Evolutionary conservation across 2,113 vertebrate species (phyloP).

Genomic region (Daubentonia madagascariensis): DNA sequence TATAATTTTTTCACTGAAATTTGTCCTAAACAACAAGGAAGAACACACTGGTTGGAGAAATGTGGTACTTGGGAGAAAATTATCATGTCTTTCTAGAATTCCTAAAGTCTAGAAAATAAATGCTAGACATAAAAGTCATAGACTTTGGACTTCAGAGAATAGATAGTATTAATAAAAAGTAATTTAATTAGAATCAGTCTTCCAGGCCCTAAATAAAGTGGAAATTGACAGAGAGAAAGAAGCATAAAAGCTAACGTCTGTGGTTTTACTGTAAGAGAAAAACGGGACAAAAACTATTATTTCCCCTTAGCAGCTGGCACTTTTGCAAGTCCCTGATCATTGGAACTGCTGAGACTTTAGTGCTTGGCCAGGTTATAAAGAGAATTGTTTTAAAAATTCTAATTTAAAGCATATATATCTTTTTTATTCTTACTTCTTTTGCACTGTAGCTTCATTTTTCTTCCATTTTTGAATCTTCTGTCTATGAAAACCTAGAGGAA

Average conservation of each 20-base stretch:
- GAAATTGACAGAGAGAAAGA: not conserved
- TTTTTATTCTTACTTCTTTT: not conserved
- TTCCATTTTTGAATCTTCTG: not conserved
- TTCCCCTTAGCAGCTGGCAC: not conserved
- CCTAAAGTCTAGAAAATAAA: not conserved
- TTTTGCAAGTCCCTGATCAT: not conserved
- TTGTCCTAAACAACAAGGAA: not conserved
- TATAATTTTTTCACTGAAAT: not conserved
- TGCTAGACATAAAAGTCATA: not conserved
- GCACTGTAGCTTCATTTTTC: not conserved
- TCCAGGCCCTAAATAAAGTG: not conserved
- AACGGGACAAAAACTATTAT: not conserved
- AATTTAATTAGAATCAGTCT: not conserved
- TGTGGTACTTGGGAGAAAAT: not conserved
- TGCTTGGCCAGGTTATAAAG: not conserved
- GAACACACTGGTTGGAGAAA: not conserved
- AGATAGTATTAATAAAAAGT: not conserved
- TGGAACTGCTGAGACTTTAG: not conserved
- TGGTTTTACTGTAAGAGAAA: not conserved
- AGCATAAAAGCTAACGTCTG: not conserved
- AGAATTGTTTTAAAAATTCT: not conserved
- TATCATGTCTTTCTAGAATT: not conserved
- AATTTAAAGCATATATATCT: not conserved
- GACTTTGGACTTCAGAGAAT: not conserved
- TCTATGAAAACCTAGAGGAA: conserved; percentile 13